Evolutionary conservation across 2,113 vertebrate species (phyloP).

Genomic region (Datnioides undecimradiatus): DNA sequence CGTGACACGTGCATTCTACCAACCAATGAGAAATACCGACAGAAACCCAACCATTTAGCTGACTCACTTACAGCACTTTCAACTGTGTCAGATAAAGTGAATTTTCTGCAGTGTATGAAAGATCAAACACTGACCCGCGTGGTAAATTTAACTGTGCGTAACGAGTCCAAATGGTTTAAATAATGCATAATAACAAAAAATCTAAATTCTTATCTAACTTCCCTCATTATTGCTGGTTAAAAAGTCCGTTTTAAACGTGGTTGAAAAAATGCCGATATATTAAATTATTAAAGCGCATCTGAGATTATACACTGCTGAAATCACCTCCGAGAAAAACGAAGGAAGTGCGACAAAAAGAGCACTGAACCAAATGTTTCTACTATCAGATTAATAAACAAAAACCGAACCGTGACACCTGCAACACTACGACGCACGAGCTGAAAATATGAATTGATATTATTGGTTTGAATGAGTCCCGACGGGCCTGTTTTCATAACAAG

Average conservation of each 20-base stretch:
- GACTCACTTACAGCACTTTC: neutral
- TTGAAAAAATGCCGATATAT: neutral
- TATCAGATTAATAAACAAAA: neutral
- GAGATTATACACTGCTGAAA: neutral
- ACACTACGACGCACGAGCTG: neutral
- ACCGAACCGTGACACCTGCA: neutral
- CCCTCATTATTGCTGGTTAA: neutral
- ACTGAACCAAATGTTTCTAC: neutral
- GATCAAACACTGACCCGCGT: too few relatives aligned
- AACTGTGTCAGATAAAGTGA: neutral
- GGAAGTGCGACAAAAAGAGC: neutral
- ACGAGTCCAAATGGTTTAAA: neutral
- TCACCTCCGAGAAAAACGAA: neutral
- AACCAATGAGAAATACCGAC: neutral
- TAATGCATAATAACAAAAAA: neutral
- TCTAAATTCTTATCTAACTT: neutral
- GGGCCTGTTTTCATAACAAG: neutral
- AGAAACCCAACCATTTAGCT: neutral
- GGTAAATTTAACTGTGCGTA: neutral
- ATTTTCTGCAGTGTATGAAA: neutral
- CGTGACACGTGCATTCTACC: neutral
- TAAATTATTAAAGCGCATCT: neutral
- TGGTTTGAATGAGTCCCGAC: neutral
- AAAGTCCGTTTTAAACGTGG: neutral
- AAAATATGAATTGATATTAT: neutral